Evolutionary conservation across 2,888 invertebrate genomes (phyloP).

Genomic region (Agelastica alni): DNA sequence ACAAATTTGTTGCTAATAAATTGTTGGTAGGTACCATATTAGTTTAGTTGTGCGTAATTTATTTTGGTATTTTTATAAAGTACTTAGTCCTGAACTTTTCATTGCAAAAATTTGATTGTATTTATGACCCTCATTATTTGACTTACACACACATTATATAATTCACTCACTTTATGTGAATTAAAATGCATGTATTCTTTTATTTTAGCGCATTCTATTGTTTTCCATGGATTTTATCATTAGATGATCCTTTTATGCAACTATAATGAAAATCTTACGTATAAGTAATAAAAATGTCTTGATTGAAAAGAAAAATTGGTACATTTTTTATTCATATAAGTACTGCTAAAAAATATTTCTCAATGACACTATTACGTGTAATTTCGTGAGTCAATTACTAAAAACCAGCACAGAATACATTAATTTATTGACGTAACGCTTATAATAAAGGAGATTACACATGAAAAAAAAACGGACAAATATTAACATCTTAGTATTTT

Average conservation of each 20-base stretch:
- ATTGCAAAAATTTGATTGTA: neutral
- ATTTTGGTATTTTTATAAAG: neutral
- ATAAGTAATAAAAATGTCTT: slow-evolving; percentile 4
- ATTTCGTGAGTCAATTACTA: neutral
- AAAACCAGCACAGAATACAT: too few species aligned
- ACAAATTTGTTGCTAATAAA: too few species aligned
- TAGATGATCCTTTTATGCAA: slow-evolving; percentile 9
- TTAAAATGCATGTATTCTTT: slow-evolving; percentile 8
- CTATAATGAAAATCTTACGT: slow-evolving; percentile 7
- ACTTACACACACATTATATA: slow-evolving; percentile 4
- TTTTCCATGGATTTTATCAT: slow-evolving; percentile 11
- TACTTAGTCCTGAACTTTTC: neutral
- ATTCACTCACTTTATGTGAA: slow-evolving; percentile 13
- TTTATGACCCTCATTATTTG: neutral
- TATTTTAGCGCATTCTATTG: slow-evolving; percentile 13
- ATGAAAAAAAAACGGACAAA: too few species aligned
- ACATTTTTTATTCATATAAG: slow-evolving; percentile 2
- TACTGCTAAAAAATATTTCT: neutral
- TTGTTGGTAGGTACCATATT: too few species aligned
- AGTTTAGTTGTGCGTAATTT: neutral
- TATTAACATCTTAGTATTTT: too few species aligned
- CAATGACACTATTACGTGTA: neutral
- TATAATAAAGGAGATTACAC: too few species aligned
- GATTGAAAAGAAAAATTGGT: slow-evolving; percentile 4
- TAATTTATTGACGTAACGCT: too few species aligned